Evolutionary conservation across 2,113 vertebrate genomes (phyloP), one percentile per base, ranked within the genome.

Genomic region (Prinia subflava): DNA sequence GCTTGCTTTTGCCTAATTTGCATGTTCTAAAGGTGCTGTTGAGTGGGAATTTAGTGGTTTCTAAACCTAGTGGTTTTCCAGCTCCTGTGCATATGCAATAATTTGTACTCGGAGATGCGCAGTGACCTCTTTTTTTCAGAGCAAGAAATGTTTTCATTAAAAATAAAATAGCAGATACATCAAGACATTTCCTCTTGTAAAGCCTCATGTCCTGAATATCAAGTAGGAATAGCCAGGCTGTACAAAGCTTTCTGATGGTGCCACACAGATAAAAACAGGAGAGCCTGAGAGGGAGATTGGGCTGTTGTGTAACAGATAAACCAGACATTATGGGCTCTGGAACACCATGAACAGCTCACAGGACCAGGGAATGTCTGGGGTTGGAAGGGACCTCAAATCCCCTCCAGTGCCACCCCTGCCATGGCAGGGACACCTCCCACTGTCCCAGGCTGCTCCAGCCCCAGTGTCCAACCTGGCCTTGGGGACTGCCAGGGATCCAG

Each of bases 131-230:
- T 91, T 57, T 86, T 90, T 93, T 83, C 57, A 92, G 70, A 27
- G 59, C 28, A 7, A 91, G 87, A 83, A 92, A 95, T 95, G 82
- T 94, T 96, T 97, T 89, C 82, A 96, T 94, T 96, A 98, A 94
- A 96, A 94, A 95, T 85, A 95, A 96, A 97, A 91, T 35, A 93
- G 80, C 67, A 76, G 95, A 82, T 94, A 94, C 87, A 95, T 73
- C 92, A 90, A 76, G 92, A 93, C 92, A 70, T 67, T 96, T 97
- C 67, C 89, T 74, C 75, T 74, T 27, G 37, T 24, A 76, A 80
- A 94, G 87, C 82, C 87, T 77, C 71, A 59, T 44, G 94, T 69
- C 80, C 76, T 87, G 95, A 92, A 96, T 97, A 71, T 69, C 91
- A 97, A 97, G 44, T 12, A 96, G 89, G 83, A 50, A 13, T 9